phyloP scores from a whole-genome alignment of 2,113 vertebrate species.

The Chaetura pelagica region DNA sequence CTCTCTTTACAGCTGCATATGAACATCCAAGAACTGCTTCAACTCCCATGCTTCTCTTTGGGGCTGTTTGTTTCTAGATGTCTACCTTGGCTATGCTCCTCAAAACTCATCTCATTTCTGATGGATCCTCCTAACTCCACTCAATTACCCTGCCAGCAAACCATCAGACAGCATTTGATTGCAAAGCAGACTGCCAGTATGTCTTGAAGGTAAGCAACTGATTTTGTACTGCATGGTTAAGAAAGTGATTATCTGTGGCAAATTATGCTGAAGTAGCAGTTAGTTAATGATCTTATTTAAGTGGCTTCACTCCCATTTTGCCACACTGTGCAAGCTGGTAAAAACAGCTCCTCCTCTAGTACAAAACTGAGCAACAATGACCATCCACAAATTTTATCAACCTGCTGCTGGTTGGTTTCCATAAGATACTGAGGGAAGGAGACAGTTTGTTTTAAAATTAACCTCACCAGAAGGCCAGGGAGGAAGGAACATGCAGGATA shows the following conservation, averaged over 20 bases:
- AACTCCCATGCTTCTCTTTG: background rate
- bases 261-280: background rate
- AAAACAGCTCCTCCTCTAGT: background rate
- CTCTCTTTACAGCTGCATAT: slow-evolving; percentile 21
- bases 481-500: background rate
- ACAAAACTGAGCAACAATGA: background rate
- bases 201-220: background rate
- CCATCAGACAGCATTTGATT: background rate
- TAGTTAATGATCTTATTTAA: background rate
- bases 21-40: background rate
- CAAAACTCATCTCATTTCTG: background rate
- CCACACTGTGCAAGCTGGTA: background rate
- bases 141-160: background rate
- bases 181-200: background rate
- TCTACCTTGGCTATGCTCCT: background rate
- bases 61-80: background rate
- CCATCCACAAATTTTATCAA: background rate
- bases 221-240: background rate
- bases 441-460: background rate
- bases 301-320: background rate
- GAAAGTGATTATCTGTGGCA: background rate
- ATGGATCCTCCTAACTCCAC: background rate
- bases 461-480: background rate
- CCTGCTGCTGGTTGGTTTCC: background rate
- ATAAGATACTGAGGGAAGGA: background rate